Percentiles rank a stretch among this genome's conserved stretches.
phyloP scores from a whole-genome alignment of 2,797 vertebrate species.

The Pygocentrus nattereri region DNA sequence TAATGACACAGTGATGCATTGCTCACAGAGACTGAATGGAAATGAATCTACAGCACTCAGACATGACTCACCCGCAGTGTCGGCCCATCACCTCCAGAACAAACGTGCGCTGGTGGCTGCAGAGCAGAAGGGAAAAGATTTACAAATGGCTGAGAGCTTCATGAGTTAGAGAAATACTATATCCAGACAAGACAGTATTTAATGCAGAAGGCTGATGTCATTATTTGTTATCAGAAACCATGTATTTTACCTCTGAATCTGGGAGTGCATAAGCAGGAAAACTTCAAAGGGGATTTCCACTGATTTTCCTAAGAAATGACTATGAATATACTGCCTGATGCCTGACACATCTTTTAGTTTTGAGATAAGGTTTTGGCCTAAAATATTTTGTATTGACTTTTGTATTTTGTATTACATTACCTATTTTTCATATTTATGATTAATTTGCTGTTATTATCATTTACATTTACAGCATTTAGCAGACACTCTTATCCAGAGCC shows the following conservation, averaged over 20 bases:
- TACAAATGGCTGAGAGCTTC: slow-evolving; percentile 9
- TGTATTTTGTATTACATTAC: too few species aligned
- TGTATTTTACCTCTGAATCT: background rate
- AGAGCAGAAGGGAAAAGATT: slow-evolving; percentile 18
- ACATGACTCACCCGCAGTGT: slow-evolving; percentile 90
- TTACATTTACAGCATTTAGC: too few species aligned
- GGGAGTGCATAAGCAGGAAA: background rate
- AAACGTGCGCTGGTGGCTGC: slow-evolving; percentile 94
- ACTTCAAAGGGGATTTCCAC: background rate
- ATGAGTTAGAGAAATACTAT: background rate
- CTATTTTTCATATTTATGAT: too few species aligned
- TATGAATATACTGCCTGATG: too few species aligned
- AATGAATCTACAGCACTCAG: background rate
- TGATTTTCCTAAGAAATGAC: too few species aligned
- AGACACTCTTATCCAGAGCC: too few species aligned
- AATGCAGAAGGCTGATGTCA: background rate
- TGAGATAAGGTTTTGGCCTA: too few species aligned
- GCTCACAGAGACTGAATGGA: background rate
- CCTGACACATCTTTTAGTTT: too few species aligned
- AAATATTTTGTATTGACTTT: too few species aligned
- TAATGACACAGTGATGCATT: background rate
- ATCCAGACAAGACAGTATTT: background rate
- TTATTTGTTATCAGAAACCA: background rate
- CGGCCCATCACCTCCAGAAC: slow-evolving; percentile 97
- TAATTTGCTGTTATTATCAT: too few species aligned